Percentiles rank a stretch among this genome's conserved stretches.
These are phyloP conservation scores for Masnerella sp. DNA, from an alignment of 2,888 invertebrate genomes.

Conservation along the genomic window DNA sequence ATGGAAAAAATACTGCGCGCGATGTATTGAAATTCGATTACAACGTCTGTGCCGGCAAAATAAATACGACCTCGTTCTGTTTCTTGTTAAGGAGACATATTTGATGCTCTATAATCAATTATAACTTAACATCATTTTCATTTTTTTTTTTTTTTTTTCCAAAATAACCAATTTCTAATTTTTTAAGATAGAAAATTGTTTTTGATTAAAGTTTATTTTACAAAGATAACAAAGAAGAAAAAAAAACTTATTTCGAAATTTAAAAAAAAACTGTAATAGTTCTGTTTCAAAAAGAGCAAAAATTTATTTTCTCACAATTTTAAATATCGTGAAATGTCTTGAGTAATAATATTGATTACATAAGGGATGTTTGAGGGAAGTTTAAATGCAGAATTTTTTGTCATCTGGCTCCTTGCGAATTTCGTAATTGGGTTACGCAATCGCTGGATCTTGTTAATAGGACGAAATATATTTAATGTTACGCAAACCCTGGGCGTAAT, in stretches of 20 bases:
- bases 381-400: constrained; percentile 10
- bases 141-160: constrained; percentile 4
- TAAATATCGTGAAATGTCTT: neutral
- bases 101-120: no score
- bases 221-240: no score
- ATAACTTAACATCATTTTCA: neutral
- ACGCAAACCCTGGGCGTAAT: constrained; percentile 50
- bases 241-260: constrained; percentile 10
- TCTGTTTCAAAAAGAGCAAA: neutral
- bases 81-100: no score
- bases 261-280: neutral
- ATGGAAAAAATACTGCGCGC: constrained; percentile 27
- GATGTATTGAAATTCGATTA: constrained; percentile 69
- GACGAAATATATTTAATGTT: constrained; percentile 52
- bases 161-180: no score
- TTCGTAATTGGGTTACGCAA: constrained; percentile 57
- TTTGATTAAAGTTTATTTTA: no score
- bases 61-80: constrained; percentile 62
- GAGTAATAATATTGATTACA: constrained; percentile 27
- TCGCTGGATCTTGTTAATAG: constrained; percentile 44
- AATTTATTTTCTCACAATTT: constrained; percentile 4
- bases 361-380: constrained; percentile 28
- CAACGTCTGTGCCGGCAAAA: constrained; percentile 63
- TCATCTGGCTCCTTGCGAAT: constrained; percentile 8
- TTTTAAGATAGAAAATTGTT: no score